These are phyloP conservation scores for Anomalospiza imberbis DNA, from an alignment of 2,797 vertebrate genomes.

Conservation along the genomic window DNA sequence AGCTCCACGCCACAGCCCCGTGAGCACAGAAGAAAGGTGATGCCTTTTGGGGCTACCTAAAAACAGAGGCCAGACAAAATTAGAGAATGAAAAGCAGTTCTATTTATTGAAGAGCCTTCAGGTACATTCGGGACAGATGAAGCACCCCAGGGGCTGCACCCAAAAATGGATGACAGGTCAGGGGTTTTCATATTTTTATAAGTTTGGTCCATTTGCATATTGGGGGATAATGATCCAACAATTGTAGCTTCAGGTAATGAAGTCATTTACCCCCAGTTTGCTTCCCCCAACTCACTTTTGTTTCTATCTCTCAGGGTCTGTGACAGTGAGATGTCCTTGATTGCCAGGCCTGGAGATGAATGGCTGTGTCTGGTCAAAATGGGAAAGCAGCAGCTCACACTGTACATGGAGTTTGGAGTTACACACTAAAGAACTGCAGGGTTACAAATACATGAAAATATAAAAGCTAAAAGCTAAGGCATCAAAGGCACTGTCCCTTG, in stretches of 20 bases:
- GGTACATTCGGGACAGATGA: not conserved
- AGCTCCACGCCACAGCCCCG: not conserved
- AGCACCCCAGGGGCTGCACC: not conserved
- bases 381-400: not conserved
- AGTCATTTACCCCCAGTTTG: not conserved
- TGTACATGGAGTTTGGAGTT: not conserved
- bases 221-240: not conserved
- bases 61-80: not conserved
- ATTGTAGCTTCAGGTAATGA: no score
- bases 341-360: not conserved
- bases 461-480: not conserved
- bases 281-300: not conserved
- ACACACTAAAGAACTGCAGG: accelerated
- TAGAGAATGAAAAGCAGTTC: not conserved
- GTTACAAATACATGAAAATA: accelerated
- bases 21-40: not conserved
- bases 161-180: accelerated
- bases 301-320: accelerated
- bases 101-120: not conserved
- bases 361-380: not conserved
- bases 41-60: not conserved
- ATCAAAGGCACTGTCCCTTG: not conserved
- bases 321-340: not conserved
- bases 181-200: accelerated
- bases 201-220: not conserved